A percentile compares a stretch with the other conserved stretches of the same genome.
Evolutionary conservation across 2,888 invertebrate genomes (phyloP).

Genomic region (Sarcophaga subvicina): DNA sequence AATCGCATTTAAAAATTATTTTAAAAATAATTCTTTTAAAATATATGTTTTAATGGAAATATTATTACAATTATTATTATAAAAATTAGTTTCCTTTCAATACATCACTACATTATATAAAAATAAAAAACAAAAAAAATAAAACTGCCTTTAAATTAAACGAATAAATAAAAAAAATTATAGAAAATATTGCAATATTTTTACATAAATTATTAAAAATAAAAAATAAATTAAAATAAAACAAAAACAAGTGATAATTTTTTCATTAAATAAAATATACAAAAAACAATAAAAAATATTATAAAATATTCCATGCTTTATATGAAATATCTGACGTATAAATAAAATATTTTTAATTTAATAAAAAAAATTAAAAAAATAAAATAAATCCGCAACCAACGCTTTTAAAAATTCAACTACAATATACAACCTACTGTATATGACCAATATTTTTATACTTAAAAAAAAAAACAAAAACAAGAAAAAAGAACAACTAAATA

Average conservation of each 20-base stretch:
- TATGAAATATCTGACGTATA: background rate
- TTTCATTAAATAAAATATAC: slow-evolving; percentile 43
- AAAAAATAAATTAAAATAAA: slow-evolving; percentile 19
- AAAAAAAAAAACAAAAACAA: slow-evolving; percentile 22
- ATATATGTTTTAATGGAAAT: no score
- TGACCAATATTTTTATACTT: slow-evolving; percentile 63
- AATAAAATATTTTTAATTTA: background rate
- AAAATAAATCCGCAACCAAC: background rate
- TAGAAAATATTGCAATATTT: slow-evolving; percentile 52
- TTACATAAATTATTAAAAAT: slow-evolving; percentile 36
- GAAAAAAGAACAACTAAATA: background rate
- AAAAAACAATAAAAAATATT: slow-evolving; percentile 18
- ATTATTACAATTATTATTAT: no score
- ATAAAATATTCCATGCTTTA: slow-evolving; percentile 41
- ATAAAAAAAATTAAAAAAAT: slow-evolving; percentile 15
- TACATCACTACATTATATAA: slow-evolving; percentile 22
- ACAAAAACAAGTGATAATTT: slow-evolving; percentile 26
- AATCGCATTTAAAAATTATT: no score
- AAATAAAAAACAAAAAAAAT: slow-evolving; percentile 26
- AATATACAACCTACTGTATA: slow-evolving; percentile 23
- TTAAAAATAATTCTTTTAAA: no score
- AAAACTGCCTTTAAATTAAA: slow-evolving; percentile 62
- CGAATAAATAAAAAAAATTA: slow-evolving; percentile 9
- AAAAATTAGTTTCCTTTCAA: no score
- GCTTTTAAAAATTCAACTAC: slow-evolving; percentile 27